These are phyloP conservation scores for Morpho achilles DNA, from an alignment of 2,888 invertebrate species.

Conservation along the genomic window DNA sequence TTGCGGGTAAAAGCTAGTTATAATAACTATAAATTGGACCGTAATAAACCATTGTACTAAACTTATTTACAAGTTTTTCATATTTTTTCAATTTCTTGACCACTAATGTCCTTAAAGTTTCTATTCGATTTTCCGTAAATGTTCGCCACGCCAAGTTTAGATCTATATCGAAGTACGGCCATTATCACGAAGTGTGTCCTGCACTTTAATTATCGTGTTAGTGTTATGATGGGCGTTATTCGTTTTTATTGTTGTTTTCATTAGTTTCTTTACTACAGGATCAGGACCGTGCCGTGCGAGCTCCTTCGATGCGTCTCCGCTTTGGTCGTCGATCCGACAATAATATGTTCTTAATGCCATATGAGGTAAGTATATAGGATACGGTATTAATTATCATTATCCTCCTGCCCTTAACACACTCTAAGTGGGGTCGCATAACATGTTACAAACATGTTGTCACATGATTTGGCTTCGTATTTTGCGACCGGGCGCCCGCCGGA, in stretches of 20 bases:
- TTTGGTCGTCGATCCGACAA: constrained; percentile 88
- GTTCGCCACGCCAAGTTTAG: constrained; percentile 10
- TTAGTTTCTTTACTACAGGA: constrained; percentile 42
- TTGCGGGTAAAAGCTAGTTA: too few relatives aligned
- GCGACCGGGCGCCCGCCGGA: too few relatives aligned
- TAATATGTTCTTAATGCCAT: constrained; percentile 75
- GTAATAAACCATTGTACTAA: too few relatives aligned
- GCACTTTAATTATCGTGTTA: constrained; percentile 18
- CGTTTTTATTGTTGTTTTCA: constrained; percentile 25
- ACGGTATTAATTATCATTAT: too few relatives aligned
- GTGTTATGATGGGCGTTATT: constrained; percentile 12
- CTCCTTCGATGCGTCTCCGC: constrained; percentile 86
- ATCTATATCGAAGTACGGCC: constrained; percentile 14
- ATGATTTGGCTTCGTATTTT: too few relatives aligned
- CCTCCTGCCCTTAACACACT: too few relatives aligned
- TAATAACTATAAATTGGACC: too few relatives aligned
- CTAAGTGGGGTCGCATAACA: too few relatives aligned
- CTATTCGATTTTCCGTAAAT: constrained; percentile 13
- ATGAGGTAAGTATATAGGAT: constrained; percentile 48
- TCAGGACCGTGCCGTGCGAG: constrained; percentile 83
- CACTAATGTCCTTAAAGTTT: neutral
- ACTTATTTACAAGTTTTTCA: too few relatives aligned
- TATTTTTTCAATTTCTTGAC: neutral
- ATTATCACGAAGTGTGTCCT: constrained; percentile 23
- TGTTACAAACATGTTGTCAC: too few relatives aligned